phyloP scores from a whole-genome alignment of 2,797 vertebrate genomes.

The Chiroxiphia lanceolata region DNA sequence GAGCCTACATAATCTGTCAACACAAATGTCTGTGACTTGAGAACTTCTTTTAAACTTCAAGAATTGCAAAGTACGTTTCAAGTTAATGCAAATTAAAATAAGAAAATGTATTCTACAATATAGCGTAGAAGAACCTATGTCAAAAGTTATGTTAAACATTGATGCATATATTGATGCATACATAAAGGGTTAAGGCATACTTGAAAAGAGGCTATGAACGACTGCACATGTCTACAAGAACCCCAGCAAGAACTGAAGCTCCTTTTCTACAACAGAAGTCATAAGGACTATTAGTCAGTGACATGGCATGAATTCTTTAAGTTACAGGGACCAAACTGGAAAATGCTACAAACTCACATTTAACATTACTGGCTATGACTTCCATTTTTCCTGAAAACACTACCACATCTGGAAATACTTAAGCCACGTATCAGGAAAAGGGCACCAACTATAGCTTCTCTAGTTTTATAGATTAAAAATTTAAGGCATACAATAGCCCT shows the following conservation, averaged over 20 bases:
- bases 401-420: not conserved
- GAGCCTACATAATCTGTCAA: not conserved
- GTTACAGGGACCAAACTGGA: not conserved
- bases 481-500: not conserved
- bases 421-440: not conserved
- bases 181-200: not conserved
- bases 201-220: not conserved
- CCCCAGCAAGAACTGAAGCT: not conserved
- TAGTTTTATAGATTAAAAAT: not conserved
- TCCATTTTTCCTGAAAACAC: not conserved
- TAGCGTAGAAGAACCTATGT: not conserved
- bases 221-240: not conserved
- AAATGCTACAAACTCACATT: not conserved
- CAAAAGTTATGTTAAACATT: not conserved
- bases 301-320: fast-evolving
- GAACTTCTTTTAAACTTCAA: not conserved
- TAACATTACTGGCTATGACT: not conserved
- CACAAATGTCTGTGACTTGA: not conserved
- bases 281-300: not conserved
- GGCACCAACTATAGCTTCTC: not conserved
- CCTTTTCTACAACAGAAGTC: not conserved
- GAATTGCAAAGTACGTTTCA: not conserved
- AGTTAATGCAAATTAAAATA: not conserved
- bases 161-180: no score
- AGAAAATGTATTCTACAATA: not conserved